Percentiles rank a stretch among this genome's conserved stretches.
Conservation (phyloP, 35 echinoderm and acorn worm genomes). For the Apostichopus californicus region DNA sequence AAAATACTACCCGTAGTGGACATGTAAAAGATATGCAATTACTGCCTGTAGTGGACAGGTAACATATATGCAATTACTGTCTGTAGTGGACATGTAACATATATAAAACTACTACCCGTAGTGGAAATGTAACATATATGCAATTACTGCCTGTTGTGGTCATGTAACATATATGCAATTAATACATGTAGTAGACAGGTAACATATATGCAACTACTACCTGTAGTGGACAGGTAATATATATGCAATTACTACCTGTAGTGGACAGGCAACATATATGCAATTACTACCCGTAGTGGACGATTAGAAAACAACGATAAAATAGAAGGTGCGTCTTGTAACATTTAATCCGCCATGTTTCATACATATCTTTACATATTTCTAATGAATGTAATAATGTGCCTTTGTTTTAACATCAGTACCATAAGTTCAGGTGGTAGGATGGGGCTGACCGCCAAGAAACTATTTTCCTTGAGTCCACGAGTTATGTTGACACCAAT, state of each 20-base stretch:
- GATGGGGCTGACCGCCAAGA: background rate
- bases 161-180: too few species aligned
- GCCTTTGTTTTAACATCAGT: background rate
- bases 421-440: slow-evolving; percentile 37
- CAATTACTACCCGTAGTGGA: background rate
- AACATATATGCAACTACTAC: background rate
- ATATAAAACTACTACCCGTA: too few species aligned
- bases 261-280: too few species aligned
- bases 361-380: background rate
- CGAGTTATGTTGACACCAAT: slow-evolving; percentile 50
- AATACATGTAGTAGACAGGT: too few species aligned
- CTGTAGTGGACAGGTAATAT: background rate
- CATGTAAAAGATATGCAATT: too few species aligned
- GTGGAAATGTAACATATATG: too few species aligned
- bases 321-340: background rate
- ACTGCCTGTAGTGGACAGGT: background rate
- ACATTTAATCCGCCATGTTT: background rate
- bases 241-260: too few species aligned
- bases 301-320: background rate
- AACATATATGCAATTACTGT: background rate
- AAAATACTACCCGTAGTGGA: too few species aligned
- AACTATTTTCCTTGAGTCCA: background rate
- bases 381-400: background rate
- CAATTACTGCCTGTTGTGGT: too few species aligned
- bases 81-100: background rate